Conservation (phyloP, 2,113 vertebrate species). For the Ailuropoda melanoleuca region DNA sequence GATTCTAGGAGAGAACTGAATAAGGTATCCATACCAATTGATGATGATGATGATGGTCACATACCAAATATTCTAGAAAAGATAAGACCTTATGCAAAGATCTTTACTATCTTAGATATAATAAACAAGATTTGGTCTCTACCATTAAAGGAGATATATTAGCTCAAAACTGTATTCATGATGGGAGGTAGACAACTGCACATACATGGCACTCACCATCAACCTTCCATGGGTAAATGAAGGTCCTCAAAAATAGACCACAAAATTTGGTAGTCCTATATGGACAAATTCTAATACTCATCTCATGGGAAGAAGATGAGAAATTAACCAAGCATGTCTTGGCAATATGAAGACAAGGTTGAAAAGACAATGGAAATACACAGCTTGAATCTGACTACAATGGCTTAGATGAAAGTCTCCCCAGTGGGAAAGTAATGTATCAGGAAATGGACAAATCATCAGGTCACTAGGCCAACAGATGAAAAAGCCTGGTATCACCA, state of each 20-base stretch:
- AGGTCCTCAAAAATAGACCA: not conserved
- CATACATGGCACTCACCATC: not conserved
- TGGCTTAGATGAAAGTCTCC: not conserved
- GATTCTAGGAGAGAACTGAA: not conserved
- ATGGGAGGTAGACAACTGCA: not conserved
- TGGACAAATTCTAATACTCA: not conserved
- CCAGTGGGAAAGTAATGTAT: not conserved
- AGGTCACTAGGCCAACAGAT: not conserved
- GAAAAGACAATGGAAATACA: not conserved
- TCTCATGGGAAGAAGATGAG: not conserved
- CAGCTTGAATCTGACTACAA: not conserved
- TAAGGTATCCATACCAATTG: not conserved
- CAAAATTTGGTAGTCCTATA: not conserved
- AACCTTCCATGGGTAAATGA: not conserved
- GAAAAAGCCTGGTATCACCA: not conserved
- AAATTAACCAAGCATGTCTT: not conserved
- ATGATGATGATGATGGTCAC: not conserved
- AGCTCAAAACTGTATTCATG: constrained; percentile 35
- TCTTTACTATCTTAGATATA: not conserved
- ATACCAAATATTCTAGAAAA: not conserved
- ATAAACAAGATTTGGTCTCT: not conserved
- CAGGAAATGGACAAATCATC: constrained; percentile 10
- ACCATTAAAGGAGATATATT: not conserved
- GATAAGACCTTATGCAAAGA: not conserved
- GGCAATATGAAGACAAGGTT: not conserved